Base-by-base conservation (phyloP, 2,888 invertebrate genomes). In the Tinea trinotella region DNA sequence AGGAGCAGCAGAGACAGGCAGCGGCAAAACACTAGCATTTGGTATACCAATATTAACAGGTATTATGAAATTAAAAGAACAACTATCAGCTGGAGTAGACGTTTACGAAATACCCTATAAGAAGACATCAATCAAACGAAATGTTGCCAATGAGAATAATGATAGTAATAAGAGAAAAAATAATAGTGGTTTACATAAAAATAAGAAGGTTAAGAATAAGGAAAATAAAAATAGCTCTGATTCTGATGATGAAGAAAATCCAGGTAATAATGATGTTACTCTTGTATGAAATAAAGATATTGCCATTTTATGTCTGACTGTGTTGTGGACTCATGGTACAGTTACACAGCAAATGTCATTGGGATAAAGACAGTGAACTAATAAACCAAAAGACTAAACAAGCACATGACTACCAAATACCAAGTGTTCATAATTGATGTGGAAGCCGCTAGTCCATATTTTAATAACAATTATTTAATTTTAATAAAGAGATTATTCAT, bases 1-100 rank as follows among this genome's bases (percentile, higher is more conserved):
- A 1, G 99, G 98, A n/a, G 99, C 99, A 55, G 99, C 99, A 1
- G 98, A 99, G 87, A 99, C 99, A 0, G 99, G 99, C 0, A 98
- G 98, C 76, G 99, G 99, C 0, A 99, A 99, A 87, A 99, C 99
- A 0, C 81, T 99, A 53, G 99, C 99, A 0, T 99, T 99, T 84
- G 98, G 96, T 0, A 93, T 99, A 56, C 99, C 99, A 7, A 92
- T 99, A 40, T 78, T 99, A 56, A 87, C 91, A 54, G 95, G 95
- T 12, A 97, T 98, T 59, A 78, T 98, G 62, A 89, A 91, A 64
- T 67, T 91, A 0, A 91, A 91, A 66, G 80, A 81, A 64, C 80
- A 72, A 70, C 81, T 73, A 54, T 73, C 60, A 19, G 61, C 60
- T 44, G 81, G 72, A 50, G 58, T 76, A 9, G 74, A 85, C 59